Percentiles rank a stretch among this genome's conserved stretches.
These are phyloP conservation scores for Oxystoma pomonae DNA, from an alignment of 2,888 invertebrate species.

Conservation along the genomic window DNA sequence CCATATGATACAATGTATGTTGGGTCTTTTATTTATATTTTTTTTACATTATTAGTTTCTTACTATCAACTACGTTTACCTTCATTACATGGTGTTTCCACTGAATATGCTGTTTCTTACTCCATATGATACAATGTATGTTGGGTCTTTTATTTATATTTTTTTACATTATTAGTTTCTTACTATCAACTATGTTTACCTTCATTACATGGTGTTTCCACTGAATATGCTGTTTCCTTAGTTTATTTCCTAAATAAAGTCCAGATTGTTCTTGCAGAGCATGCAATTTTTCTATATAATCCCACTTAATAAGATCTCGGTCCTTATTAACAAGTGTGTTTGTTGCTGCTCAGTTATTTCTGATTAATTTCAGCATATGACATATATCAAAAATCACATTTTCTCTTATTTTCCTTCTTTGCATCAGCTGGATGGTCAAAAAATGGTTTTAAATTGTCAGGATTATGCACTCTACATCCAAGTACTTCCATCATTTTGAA, in stretches of 20 bases:
- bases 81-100: too few relatives aligned
- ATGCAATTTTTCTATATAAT: constrained; percentile 15
- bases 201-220: too few relatives aligned
- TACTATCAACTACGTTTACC: constrained; percentile 22
- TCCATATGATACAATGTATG: too few relatives aligned
- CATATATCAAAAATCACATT: constrained; percentile 13
- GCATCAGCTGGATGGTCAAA: constrained; percentile 6
- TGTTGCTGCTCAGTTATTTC: constrained; percentile 10
- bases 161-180: too few relatives aligned
- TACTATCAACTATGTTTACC: too few relatives aligned
- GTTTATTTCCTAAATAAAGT: constrained; percentile 13
- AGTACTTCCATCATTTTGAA: constrained; percentile 12
- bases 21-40: too few relatives aligned
- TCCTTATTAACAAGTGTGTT: constrained; percentile 7
- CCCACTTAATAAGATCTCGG: constrained; percentile 8
- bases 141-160: too few relatives aligned
- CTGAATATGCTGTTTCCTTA: constrained; percentile 19
- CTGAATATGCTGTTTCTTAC: too few relatives aligned
- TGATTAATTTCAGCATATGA: constrained; percentile 16
- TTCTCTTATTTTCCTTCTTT: neutral
- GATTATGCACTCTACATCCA: constrained; percentile 7
- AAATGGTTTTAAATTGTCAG: constrained; percentile 5
- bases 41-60: too few relatives aligned
- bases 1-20: too few relatives aligned
- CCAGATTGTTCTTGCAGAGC: constrained; percentile 17